A percentile compares a stretch with the other conserved stretches of the same genome.
Evolutionary conservation across 2,113 vertebrate genomes (phyloP).

Genomic region (Morphnarchus princeps): DNA sequence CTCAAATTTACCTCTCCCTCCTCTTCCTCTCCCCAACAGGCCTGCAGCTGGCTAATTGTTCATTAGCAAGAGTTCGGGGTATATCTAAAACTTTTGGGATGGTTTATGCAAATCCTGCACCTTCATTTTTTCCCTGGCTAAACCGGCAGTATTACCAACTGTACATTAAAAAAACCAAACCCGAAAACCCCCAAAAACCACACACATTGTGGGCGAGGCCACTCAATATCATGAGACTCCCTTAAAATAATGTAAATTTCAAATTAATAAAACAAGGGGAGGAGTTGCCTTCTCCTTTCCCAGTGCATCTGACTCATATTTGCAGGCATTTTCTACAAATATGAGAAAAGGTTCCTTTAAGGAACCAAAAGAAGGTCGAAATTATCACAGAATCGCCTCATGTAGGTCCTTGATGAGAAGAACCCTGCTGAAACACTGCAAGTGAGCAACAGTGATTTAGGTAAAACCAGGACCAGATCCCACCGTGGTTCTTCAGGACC

Average conservation of each 20-base stretch:
- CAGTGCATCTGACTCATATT: neutral
- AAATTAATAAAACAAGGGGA: neutral
- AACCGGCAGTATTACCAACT: constrained; percentile 15
- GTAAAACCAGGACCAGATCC: neutral
- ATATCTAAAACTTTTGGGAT: constrained; percentile 16
- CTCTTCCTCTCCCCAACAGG: constrained; percentile 44
- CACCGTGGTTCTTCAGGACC: neutral
- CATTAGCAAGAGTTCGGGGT: neutral
- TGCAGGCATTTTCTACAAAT: neutral
- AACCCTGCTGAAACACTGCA: neutral
- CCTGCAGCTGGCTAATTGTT: constrained; percentile 58
- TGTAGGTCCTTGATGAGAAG: neutral
- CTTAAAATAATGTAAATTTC: constrained; percentile 44
- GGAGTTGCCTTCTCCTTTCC: constrained; percentile 11
- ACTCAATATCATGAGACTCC: constrained; percentile 31
- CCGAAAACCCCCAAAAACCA: constrained; percentile 46
- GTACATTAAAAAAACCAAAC: neutral
- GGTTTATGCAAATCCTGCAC: constrained; percentile 51
- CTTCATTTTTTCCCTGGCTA: neutral
- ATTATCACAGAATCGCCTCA: neutral
- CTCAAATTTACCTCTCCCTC: constrained; percentile 37
- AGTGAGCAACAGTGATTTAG: neutral
- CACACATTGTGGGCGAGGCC: constrained; percentile 60
- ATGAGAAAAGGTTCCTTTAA: neutral
- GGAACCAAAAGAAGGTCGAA: neutral